Conservation (phyloP, 2,797 vertebrate genomes). For the Lutjanus argentimaculatus region DNA sequence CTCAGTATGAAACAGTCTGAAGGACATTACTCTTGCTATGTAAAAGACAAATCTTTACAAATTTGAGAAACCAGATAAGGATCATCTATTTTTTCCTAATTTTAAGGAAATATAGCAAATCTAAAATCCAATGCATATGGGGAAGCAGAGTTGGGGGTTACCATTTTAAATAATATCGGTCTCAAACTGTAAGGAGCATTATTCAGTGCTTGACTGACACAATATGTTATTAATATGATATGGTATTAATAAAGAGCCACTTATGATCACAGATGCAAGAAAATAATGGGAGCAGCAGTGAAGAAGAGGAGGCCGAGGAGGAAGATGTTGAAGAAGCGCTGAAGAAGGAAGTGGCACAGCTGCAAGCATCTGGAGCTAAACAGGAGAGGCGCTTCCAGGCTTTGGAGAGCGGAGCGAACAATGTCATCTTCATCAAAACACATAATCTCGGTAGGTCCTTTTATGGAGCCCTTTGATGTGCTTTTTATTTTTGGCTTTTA, state of each 20-base stretch:
- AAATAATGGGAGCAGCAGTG: slow-evolving; percentile 75
- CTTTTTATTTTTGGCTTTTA: not conserved
- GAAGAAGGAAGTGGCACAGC: slow-evolving; percentile 94
- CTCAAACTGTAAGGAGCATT: not conserved
- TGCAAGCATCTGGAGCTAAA: slow-evolving; percentile 81
- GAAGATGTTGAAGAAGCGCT: slow-evolving; percentile 92
- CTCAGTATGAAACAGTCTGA: too few species aligned
- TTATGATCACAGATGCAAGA: slow-evolving; percentile 83
- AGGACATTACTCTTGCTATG: too few species aligned
- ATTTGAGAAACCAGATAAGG: too few species aligned
- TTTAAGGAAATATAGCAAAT: too few species aligned
- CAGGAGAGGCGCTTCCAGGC: slow-evolving; percentile 90
- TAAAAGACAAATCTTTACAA: too few species aligned
- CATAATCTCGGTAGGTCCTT: slow-evolving; percentile 88
- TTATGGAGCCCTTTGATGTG: not conserved
- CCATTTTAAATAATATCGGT: too few species aligned
- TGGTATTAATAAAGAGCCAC: not conserved
- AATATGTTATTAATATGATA: not conserved
- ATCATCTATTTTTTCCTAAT: too few species aligned
- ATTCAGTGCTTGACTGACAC: too few species aligned
- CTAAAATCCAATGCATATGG: too few species aligned
- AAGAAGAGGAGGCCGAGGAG: slow-evolving; percentile 84
- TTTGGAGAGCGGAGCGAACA: slow-evolving; percentile 94
- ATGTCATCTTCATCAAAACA: slow-evolving; percentile 95
- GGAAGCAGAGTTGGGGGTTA: too few species aligned